A percentile compares a stretch with the other conserved stretches of the same genome.
These are phyloP conservation scores for Saccostrea echinata DNA, from an alignment of 1,140 invertebrate genomes.

Conservation along the genomic window DNA sequence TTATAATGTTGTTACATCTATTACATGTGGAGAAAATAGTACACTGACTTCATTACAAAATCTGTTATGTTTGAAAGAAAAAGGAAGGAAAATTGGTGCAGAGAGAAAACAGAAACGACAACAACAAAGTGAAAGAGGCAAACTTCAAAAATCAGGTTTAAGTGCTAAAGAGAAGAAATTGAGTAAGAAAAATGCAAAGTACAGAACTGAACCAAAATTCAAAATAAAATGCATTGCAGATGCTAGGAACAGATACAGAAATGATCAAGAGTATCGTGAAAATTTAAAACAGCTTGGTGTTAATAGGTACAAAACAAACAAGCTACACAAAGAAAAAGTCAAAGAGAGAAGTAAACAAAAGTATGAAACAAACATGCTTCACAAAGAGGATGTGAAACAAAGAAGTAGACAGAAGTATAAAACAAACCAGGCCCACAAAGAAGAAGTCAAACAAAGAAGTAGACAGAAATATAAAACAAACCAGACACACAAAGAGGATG, in stretches of 20 bases:
- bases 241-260: too few relatives aligned
- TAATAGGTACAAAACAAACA: too few relatives aligned
- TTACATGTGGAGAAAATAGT: background rate
- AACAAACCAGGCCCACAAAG: too few relatives aligned
- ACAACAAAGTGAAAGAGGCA: background rate
- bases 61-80: background rate
- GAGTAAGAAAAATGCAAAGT: too few relatives aligned
- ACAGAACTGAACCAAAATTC: too few relatives aligned
- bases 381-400: constrained; percentile 4
- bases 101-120: background rate
- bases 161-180: too few relatives aligned
- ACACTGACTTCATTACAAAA: background rate
- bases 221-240: too few relatives aligned
- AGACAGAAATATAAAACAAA: background rate
- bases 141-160: too few relatives aligned
- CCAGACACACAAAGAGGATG: background rate
- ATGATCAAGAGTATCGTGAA: too few relatives aligned
- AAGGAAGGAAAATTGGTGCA: background rate
- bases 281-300: background rate
- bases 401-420: too few relatives aligned
- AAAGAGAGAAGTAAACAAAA: too few relatives aligned
- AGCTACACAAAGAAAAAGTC: too few relatives aligned
- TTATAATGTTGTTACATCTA: background rate
- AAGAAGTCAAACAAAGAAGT: background rate
- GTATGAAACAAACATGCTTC: background rate